A percentile compares a stretch with the other conserved stretches of the same genome.
phyloP scores from a whole-genome alignment of 2,888 invertebrate genomes.

The Tenthredo livida region DNA sequence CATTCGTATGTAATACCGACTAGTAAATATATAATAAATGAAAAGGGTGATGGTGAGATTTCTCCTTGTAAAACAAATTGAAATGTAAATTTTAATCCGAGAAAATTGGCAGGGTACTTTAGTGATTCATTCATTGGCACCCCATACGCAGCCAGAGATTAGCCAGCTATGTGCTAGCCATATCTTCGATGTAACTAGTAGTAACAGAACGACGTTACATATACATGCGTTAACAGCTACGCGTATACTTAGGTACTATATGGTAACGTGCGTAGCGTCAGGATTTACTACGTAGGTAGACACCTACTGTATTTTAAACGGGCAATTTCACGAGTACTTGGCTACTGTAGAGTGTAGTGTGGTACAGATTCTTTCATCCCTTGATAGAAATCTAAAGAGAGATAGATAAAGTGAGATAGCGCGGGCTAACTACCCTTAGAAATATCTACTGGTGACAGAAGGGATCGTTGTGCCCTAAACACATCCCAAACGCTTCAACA shows the following conservation, averaged over 20 bases:
- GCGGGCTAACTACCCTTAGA: constrained; percentile 73
- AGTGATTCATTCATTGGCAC: constrained; percentile 56
- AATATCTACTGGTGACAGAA: constrained; percentile 67
- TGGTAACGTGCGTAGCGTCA: background rate
- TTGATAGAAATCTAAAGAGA: constrained; percentile 60
- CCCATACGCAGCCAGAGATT: constrained; percentile 20
- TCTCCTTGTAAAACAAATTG: constrained; percentile 37
- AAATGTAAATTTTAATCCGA: constrained; percentile 58
- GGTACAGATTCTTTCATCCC: constrained; percentile 66
- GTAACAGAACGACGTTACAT: background rate
- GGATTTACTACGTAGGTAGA: constrained; percentile 47
- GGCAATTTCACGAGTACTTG: constrained; percentile 76
- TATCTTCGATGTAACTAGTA: background rate
- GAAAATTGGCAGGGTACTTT: constrained; percentile 54
- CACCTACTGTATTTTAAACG: constrained; percentile 73
- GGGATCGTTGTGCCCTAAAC: constrained; percentile 70
- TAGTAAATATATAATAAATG: background rate
- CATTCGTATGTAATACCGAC: no score
- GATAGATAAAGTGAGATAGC: constrained; percentile 47
- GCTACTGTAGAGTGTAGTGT: constrained; percentile 70
- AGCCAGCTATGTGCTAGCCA: background rate
- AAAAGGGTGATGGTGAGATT: background rate
- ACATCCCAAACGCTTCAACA: constrained; percentile 77
- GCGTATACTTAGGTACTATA: background rate
- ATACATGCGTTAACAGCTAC: background rate